phyloP scores from a whole-genome alignment of 2,888 invertebrate species.

The Heliconius cydno region DNA sequence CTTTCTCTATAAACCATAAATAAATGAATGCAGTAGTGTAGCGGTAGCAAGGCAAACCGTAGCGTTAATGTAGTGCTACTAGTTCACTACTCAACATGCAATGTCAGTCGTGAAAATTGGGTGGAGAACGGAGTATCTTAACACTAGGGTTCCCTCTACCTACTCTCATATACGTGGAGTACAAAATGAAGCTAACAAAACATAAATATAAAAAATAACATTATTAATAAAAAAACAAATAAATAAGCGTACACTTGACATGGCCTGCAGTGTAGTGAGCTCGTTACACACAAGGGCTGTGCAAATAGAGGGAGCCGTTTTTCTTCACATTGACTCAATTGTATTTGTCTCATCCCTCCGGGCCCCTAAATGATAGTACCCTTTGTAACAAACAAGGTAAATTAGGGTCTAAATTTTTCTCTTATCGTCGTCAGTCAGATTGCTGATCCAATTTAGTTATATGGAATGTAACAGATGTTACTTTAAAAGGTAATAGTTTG shows the following conservation, averaged over 20 bases:
- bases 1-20: too few species aligned
- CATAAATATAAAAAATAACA: background rate
- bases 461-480: background rate
- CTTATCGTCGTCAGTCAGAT: slow-evolving; percentile 38
- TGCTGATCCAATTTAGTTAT: slow-evolving; percentile 8
- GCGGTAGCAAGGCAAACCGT: too few species aligned
- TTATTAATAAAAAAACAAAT: background rate
- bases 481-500: background rate
- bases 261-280: slow-evolving; percentile 55
- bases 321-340: slow-evolving; percentile 68
- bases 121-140: too few species aligned
- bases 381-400: slow-evolving; percentile 45
- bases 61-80: too few species aligned
- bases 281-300: slow-evolving; percentile 66
- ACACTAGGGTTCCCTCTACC: too few species aligned
- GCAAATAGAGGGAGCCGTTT: slow-evolving; percentile 64
- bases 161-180: too few species aligned
- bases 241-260: slow-evolving; percentile 38
- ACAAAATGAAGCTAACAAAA: too few species aligned
- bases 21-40: too few species aligned
- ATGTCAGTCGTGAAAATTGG: too few species aligned
- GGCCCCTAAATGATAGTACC: slow-evolving; percentile 48
- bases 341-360: slow-evolving; percentile 61
- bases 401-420: slow-evolving; percentile 40
- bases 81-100: too few species aligned